A percentile compares a stretch with the other conserved stretches of the same genome.
These are phyloP conservation scores for Triops cancriformis DNA, from an alignment of 1,140 invertebrate species.

Conservation along the genomic window DNA sequence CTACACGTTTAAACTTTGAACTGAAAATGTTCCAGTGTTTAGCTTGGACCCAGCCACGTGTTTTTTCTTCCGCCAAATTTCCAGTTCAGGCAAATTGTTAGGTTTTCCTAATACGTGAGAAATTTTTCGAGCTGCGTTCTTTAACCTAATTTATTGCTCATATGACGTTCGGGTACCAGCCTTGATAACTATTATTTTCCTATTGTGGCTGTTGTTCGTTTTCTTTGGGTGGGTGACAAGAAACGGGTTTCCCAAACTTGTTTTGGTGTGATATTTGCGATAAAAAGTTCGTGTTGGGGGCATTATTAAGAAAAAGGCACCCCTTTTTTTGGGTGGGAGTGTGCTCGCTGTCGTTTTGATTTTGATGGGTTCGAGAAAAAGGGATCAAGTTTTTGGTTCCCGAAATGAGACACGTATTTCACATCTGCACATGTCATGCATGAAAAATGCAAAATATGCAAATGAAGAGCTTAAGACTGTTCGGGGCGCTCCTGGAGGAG, in stretches of 20 bases:
- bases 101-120: too few species aligned
- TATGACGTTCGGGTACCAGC: too few species aligned
- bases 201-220: too few species aligned
- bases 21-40: background rate
- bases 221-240: too few species aligned
- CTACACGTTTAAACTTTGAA: background rate
- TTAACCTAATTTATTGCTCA: too few species aligned
- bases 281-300: too few species aligned
- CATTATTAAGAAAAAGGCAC: too few species aligned
- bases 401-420: conserved; percentile 10
- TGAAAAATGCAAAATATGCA: conserved; percentile 3
- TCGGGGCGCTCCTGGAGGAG: background rate
- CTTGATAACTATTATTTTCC: too few species aligned
- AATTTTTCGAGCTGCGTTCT: too few species aligned
- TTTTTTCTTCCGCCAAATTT: background rate
- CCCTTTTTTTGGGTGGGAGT: background rate
- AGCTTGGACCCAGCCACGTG: background rate
- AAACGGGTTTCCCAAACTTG: too few species aligned
- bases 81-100: background rate
- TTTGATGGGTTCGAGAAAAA: background rate
- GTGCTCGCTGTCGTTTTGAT: conserved; percentile 1
- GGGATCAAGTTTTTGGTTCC: background rate
- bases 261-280: too few species aligned
- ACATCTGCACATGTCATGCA: conserved; percentile 13
- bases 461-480: background rate